Base-by-base conservation (phyloP, 2,888 invertebrate species). In the Sarcophaga variegata region DNA sequence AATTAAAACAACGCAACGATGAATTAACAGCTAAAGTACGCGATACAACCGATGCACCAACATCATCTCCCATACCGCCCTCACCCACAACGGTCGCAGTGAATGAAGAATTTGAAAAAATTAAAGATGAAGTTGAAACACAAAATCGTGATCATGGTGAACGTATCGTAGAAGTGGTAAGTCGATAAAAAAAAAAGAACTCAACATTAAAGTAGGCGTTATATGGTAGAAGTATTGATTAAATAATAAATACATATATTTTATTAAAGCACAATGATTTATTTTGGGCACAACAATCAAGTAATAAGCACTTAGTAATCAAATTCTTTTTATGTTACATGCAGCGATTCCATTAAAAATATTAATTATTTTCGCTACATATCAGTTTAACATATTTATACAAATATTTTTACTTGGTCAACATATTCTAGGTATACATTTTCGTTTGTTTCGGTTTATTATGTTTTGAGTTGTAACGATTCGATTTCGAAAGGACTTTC, bases 91-190 rank as follows among this genome's bases (percentile, higher is more conserved):
- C 90, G 1, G 81, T 90, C 37, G 88, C 89, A 71, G 88, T 88
- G 22, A 90, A 90, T 84, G 90, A 76, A 14, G 91, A 91, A n/a
- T 90, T 92, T 74, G 92, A 92, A 60, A 89, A 91, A 88, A 90
- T 90, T 79, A 89, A 91, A 81, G 91, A 92, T 14, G 93, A 93
- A 85, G 89, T 92, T 77, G 91, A 90, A 60, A 91, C 90, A 71
- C 92, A 93, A 87, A 90, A 91, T 76, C 90, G 90, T 4, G 92
- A 93, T 76, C 93, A 93, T 85, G 92, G 92, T 63, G 93, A 93
- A 81, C 91, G 93, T 67, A 93, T 93, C 88, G 93, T 93, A 60
- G 93, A 93, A 91, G 93, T 93, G 93, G 93, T 93, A 87, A 91
- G 93, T 89, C 1, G 37, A 37, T 37, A 37, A 37, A 37, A 37